A percentile compares a stretch with the other conserved stretches of the same genome.
Conservation (phyloP, 1,140 invertebrate genomes). For the Megalopta genalis region DNA sequence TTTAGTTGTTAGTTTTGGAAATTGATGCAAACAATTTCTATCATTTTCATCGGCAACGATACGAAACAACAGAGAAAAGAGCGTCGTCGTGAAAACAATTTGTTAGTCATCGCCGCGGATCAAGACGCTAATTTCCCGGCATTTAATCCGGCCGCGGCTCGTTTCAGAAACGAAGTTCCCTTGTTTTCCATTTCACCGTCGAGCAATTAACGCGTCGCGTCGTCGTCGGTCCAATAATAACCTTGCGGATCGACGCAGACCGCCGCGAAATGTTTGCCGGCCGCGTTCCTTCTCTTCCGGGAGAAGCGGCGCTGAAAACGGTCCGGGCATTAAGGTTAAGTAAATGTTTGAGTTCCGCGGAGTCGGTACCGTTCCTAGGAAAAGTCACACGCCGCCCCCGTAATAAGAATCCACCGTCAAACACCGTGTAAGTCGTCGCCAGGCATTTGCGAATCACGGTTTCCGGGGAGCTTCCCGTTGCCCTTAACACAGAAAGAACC, state of each 20-base stretch:
- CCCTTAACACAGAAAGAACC: slow-evolving; percentile 1
- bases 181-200: background rate
- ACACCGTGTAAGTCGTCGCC: background rate
- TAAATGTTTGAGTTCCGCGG: slow-evolving; percentile 63
- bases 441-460: background rate
- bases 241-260: too few relatives aligned
- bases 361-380: slow-evolving; percentile 22
- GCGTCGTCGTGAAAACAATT: too few relatives aligned
- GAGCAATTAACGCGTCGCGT: background rate
- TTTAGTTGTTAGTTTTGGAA: too few relatives aligned
- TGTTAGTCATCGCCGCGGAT: too few relatives aligned
- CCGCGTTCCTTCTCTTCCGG: slow-evolving; percentile 21
- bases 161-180: too few relatives aligned
- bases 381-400: slow-evolving; percentile 7
- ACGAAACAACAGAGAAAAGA: too few relatives aligned
- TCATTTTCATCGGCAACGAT: too few relatives aligned
- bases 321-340: slow-evolving; percentile 62
- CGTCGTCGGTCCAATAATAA: too few relatives aligned
- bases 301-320: background rate
- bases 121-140: too few relatives aligned
- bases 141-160: too few relatives aligned
- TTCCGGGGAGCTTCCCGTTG: slow-evolving; percentile 20
- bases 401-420: slow-evolving; percentile 20
- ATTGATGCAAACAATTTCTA: too few relatives aligned
- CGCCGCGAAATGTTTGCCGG: background rate